Base-by-base conservation (phyloP, 2,113 vertebrate species). In the Actenoides lindsayi region DNA sequence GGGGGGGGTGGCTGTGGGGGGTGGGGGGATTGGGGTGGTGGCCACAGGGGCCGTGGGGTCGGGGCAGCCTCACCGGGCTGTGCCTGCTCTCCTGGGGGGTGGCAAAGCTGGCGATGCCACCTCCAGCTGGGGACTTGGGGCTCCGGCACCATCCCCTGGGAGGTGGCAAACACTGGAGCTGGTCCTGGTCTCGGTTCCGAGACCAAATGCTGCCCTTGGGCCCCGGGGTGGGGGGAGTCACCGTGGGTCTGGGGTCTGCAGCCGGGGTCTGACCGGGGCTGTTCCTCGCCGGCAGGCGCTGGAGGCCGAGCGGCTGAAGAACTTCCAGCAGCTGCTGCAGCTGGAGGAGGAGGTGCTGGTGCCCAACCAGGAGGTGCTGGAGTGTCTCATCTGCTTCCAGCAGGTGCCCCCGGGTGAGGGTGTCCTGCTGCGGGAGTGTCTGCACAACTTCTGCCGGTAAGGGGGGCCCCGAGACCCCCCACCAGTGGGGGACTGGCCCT, bases 381-480 rank as follows among this genome's bases (percentile, higher is more conserved):
- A 99, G 65, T 99, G 99, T 53, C 97, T 91, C 80, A 99, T 99
- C 94, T 99, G 99, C 94, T 98, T 98, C 67, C 69, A 97, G 76
- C 97, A 97, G 28, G 97, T 99, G 17, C 90, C 97, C 33, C 97
- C 98, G 0, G 98, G 98, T 27, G 96, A 98, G 19, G 99, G 99
- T 4, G 98, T 99, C 48, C 97, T 99, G 68, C 98, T 99, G 39
- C 96, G 98, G 20, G 99, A 99, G 75, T 99, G 99, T 70, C 98
- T 99, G 25, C 98, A 99, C 97, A 98, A 98, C 93, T 99, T 99
- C 96, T 99, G 99, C 98, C 98, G 95, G 97, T 98, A 65, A n/a
- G 27, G 15, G 35, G 10, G 21, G 9, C 25, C 35, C 35, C 35
- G 4, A 41, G 24, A 64, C 27, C 37, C 46, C 62, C 62, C 63